Percentiles rank a stretch among this genome's conserved stretches.
phyloP scores from a whole-genome alignment of 1,140 invertebrate species.

The Kradibia gibbosae region DNA sequence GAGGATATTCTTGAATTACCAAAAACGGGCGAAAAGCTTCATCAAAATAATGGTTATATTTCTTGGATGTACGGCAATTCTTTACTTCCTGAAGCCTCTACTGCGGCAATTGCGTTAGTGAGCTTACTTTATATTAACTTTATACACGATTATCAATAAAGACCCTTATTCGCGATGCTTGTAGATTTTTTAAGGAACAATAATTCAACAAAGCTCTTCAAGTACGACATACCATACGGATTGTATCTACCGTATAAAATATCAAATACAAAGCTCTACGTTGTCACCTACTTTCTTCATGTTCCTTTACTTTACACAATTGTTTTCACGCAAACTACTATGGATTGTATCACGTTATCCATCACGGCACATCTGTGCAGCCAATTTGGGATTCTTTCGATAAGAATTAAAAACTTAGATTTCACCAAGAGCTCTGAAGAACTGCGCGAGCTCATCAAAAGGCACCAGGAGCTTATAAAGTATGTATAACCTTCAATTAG shows the following conservation, averaged over 20 bases:
- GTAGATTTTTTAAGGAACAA: slow-evolving; percentile 42
- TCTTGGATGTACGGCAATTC: slow-evolving; percentile 50
- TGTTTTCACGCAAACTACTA: slow-evolving; percentile 55
- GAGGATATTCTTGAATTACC: slow-evolving; percentile 50
- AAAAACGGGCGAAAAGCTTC: slow-evolving; percentile 46
- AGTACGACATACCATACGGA: slow-evolving; percentile 54
- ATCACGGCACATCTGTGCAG: slow-evolving; percentile 53
- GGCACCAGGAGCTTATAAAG: slow-evolving; percentile 52
- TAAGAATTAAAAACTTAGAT: slow-evolving; percentile 48
- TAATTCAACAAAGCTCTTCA: slow-evolving; percentile 43
- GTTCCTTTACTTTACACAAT: slow-evolving; percentile 52
- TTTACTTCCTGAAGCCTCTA: slow-evolving; percentile 54
- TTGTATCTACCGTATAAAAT: slow-evolving; percentile 54
- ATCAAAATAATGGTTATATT: slow-evolving; percentile 52
- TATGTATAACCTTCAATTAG: background rate
- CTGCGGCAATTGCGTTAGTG: slow-evolving; percentile 51
- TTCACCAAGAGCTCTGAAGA: background rate
- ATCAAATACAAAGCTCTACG: slow-evolving; percentile 42
- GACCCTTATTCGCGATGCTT: background rate
- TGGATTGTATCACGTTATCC: slow-evolving; percentile 56
- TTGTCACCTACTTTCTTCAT: slow-evolving; percentile 52
- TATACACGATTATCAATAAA: background rate
- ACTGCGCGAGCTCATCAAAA: slow-evolving; percentile 32
- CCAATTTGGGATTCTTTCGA: slow-evolving; percentile 52
- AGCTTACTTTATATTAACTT: slow-evolving; percentile 9